Base-by-base conservation (phyloP, 1,140 invertebrate genomes). In the Catajapyx aquilonaris region DNA sequence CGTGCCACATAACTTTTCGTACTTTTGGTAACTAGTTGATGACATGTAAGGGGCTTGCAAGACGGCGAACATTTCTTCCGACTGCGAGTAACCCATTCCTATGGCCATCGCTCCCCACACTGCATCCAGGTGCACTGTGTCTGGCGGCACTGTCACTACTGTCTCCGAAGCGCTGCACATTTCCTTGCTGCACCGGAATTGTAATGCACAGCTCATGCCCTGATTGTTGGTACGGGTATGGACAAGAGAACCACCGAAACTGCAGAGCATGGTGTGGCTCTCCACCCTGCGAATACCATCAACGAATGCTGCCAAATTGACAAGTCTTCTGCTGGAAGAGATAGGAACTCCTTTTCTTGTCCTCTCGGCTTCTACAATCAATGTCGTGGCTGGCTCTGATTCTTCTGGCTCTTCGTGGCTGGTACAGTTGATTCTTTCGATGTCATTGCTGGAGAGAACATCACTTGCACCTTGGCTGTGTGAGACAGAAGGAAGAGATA, bases 31-130 rank as follows among this genome's bases (percentile, higher is more conserved):
- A 4, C 16, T 34, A 4, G 17, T 4, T 3, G 2, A 4, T 16
- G 33, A 3, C 33, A 34, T 34, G 20, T 19, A 34, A n/a, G 33
- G 33, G 20, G 20, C 19, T 5, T 34, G 5, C 3, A 34, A 2
- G n/a, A 11, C 3, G 3, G 33, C 17, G 3, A 34, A 3, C n/a
- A 34, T 2, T 34, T 34, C 33, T 20, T 41, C 34, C 4, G 35
- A 21, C 21, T 41, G 39, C 21, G 35, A 40, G 25, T 10, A 41
- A 3, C 31, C 39, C 4, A 3, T 5, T 28, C 39, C 39, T 19
- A 25, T 38, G 19, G 5, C 2, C 4, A 40, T 31, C 11, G 30
- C 20, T 9, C 4, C 23, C 2, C 23, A 2, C 5, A 40, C 23
- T 17, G 17, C 31, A 28, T 28, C 23, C 13, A 7, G 7, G 23